phyloP scores from a whole-genome alignment of 2,888 invertebrate species.

The Meloe dianella region DNA sequence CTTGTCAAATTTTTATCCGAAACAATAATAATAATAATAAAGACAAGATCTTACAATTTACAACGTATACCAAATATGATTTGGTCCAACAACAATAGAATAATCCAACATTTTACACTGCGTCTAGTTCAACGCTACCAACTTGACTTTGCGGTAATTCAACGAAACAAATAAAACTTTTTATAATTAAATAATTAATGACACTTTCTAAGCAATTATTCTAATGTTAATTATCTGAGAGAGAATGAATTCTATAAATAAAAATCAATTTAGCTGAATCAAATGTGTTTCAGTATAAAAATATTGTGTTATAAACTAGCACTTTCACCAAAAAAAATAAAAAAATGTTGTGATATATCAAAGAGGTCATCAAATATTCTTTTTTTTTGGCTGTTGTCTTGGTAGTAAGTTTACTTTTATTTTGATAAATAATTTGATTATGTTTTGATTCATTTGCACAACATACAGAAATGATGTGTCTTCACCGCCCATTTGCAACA shows the following conservation, averaged over 20 bases:
- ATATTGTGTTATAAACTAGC: background rate
- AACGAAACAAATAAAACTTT: background rate
- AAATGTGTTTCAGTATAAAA: background rate
- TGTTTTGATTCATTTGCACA: slow-evolving; percentile 41
- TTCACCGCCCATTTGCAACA: slow-evolving; percentile 43
- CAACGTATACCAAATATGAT: background rate
- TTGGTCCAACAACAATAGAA: background rate
- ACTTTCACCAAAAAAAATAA: too few species aligned
- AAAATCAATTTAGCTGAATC: background rate
- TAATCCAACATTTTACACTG: background rate
- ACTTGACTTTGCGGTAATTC: background rate
- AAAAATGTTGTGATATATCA: background rate
- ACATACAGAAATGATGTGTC: slow-evolving; percentile 49
- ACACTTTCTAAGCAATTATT: too few species aligned
- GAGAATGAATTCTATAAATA: background rate
- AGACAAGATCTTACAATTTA: background rate
- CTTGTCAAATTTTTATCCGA: background rate
- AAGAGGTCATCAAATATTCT: background rate
- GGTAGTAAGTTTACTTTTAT: background rate
- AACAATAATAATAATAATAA: slow-evolving; percentile 7
- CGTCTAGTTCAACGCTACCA: background rate
- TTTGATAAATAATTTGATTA: slow-evolving; percentile 10
- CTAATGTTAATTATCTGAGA: too few species aligned
- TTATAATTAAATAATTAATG: too few species aligned
- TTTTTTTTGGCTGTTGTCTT: background rate